A percentile compares a stretch with the other conserved stretches of the same genome.
These are phyloP conservation scores for Cosmia trapezina DNA, from an alignment of 2,888 invertebrate species.

Conservation along the genomic window DNA sequence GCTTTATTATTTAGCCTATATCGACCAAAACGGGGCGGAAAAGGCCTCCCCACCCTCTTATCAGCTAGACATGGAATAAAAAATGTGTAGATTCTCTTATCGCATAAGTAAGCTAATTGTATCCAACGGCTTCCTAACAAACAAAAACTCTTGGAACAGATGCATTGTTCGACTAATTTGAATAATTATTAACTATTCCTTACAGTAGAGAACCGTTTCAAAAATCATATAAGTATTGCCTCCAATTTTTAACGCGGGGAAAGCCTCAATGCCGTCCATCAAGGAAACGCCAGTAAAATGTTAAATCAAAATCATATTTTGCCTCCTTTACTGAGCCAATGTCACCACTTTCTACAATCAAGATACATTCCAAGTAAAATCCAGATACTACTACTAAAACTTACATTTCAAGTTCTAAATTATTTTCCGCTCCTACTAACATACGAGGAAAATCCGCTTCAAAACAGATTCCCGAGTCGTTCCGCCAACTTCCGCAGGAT, in stretches of 20 bases:
- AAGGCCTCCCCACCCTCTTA: too few species aligned
- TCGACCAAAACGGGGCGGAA: too few species aligned
- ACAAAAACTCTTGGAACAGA: too few species aligned
- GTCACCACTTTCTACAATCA: not conserved
- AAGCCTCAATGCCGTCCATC: not conserved
- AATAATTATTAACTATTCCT: not conserved
- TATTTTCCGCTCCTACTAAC: constrained; percentile 21
- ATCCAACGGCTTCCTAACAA: too few species aligned
- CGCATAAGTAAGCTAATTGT: too few species aligned
- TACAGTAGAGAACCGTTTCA: not conserved
- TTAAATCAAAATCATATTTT: not conserved
- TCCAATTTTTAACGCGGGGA: not conserved
- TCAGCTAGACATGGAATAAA: too few species aligned
- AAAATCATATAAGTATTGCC: not conserved
- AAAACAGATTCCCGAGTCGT: constrained; percentile 27
- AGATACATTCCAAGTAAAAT: not conserved
- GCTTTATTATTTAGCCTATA: not conserved
- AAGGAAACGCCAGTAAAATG: not conserved
- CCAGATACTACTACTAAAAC: not conserved
- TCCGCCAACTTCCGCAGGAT: constrained; percentile 43
- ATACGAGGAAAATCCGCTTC: constrained; percentile 39
- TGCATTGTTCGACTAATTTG: too few species aligned
- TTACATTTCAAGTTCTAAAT: constrained; percentile 2
- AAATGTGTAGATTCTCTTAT: too few species aligned
- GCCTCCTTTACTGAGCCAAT: not conserved